phyloP scores from a whole-genome alignment of 2,113 vertebrate species.

The Nesogale talazaci region DNA sequence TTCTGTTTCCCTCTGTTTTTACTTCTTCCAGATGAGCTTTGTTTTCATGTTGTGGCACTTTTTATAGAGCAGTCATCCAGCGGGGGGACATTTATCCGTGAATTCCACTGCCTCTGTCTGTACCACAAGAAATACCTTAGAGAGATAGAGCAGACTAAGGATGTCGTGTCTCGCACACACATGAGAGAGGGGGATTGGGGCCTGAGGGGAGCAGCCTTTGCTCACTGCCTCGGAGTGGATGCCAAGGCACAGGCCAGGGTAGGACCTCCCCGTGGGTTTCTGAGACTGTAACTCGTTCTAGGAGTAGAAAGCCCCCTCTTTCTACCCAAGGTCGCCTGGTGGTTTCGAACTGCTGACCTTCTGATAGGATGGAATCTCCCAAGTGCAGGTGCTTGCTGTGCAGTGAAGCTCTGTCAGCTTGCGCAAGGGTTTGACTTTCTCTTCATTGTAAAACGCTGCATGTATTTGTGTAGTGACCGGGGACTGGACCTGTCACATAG shows the following conservation, averaged over 20 bases:
- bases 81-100: background rate
- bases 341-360: too few relatives aligned
- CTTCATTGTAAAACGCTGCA: background rate
- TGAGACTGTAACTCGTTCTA: too few relatives aligned
- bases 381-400: background rate
- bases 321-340: too few relatives aligned
- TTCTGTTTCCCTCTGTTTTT: constrained; percentile 7
- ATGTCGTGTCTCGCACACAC: background rate
- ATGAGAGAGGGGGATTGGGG: too few relatives aligned
- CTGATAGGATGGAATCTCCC: background rate
- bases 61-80: background rate
- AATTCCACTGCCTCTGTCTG: background rate
- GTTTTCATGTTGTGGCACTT: background rate
- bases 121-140: background rate
- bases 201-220: too few relatives aligned
- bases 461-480: too few relatives aligned
- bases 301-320: too few relatives aligned
- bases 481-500: too few relatives aligned
- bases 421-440: background rate
- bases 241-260: too few relatives aligned
- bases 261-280: too few relatives aligned
- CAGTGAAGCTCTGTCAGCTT: background rate
- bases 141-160: background rate
- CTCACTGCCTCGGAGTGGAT: too few relatives aligned
- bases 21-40: background rate